Percentiles rank a stretch among this genome's conserved stretches.
Conservation (phyloP, 1,140 invertebrate species). For the Diploscapter pachys region DNA sequence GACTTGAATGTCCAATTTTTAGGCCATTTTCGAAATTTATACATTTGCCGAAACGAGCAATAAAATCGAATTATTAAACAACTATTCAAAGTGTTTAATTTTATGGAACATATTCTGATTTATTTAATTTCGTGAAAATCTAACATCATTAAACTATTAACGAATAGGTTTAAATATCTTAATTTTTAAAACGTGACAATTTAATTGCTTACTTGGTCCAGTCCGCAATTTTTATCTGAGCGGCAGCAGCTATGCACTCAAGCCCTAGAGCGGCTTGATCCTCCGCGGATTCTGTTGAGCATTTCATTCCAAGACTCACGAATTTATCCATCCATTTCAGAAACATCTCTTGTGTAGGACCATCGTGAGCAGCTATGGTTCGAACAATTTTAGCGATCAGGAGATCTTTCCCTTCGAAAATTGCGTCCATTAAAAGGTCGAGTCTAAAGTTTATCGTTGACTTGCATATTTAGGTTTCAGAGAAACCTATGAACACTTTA, state of each 20-base stretch:
- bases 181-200: too few relatives aligned
- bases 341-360: slow-evolving; percentile 75
- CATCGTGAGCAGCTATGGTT: slow-evolving; percentile 86
- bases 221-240: slow-evolving; percentile 81
- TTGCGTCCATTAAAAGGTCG: slow-evolving; percentile 64
- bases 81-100: not conserved
- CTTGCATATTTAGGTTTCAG: too few relatives aligned
- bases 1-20: too few relatives aligned
- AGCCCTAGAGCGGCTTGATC: slow-evolving; percentile 67
- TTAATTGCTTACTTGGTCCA: slow-evolving; percentile 75
- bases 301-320: slow-evolving; percentile 17
- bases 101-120: not conserved
- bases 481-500: too few relatives aligned
- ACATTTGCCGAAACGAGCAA: too few relatives aligned
- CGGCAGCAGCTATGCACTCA: slow-evolving; percentile 83
- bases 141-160: not conserved
- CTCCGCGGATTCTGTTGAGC: slow-evolving; percentile 16
- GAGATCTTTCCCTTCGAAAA: slow-evolving; percentile 75
- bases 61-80: too few relatives aligned
- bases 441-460: slow-evolving; percentile 59
- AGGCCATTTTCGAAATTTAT: too few relatives aligned
- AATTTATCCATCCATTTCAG: slow-evolving; percentile 61
- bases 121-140: not conserved
- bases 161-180: too few relatives aligned
- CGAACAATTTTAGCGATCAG: slow-evolving; percentile 88